phyloP scores from a whole-genome alignment of 2,797 vertebrate species.

The Ctenochaetus hawaiiensis region DNA sequence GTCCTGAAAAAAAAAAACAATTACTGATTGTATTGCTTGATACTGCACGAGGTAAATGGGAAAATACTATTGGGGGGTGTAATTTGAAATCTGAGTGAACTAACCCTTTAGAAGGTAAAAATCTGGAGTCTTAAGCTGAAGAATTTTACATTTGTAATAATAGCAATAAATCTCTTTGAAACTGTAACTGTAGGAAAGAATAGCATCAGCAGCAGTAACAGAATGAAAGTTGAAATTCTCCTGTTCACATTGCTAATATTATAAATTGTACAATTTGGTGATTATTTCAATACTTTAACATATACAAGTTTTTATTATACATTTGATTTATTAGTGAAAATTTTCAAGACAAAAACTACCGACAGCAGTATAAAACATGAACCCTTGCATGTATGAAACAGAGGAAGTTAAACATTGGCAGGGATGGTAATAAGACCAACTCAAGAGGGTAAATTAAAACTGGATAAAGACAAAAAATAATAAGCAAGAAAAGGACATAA shows the following conservation, averaged over 20 bases:
- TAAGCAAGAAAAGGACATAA: no score
- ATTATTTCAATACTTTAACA: background rate
- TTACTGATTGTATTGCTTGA: background rate
- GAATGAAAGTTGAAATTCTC: background rate
- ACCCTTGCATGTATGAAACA: no score
- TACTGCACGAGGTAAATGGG: background rate
- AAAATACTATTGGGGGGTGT: background rate
- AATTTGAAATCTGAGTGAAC: background rate
- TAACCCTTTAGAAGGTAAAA: background rate
- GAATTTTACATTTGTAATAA: background rate
- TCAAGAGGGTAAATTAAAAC: no score
- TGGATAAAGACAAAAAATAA: no score
- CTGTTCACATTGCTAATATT: background rate
- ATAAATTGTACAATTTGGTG: background rate
- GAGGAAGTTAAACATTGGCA: no score
- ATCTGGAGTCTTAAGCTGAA: background rate
- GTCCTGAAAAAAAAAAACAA: no score
- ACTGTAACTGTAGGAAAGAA: background rate
- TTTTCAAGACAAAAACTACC: no score
- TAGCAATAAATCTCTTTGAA: background rate
- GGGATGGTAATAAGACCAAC: no score
- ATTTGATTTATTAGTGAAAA: no score
- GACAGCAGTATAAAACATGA: no score
- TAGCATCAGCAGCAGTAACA: background rate
- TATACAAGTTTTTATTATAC: background rate